These are phyloP conservation scores for Taxidea taxus DNA, from an alignment of 2,113 vertebrate genomes.

Conservation along the genomic window DNA sequence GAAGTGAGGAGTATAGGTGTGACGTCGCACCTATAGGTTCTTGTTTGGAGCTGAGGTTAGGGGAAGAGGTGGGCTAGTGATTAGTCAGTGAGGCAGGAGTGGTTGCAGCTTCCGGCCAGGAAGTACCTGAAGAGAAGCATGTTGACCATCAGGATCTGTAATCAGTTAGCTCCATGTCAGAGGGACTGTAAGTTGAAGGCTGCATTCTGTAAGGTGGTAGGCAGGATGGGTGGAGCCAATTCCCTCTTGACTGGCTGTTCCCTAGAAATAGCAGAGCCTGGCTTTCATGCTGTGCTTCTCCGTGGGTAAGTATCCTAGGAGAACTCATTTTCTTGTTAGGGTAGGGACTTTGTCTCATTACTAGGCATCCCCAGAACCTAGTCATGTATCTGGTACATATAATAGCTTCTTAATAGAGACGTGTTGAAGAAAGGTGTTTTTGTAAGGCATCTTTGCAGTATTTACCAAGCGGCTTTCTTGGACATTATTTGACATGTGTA, in stretches of 20 bases:
- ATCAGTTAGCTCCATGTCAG: neutral
- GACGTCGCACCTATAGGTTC: neutral
- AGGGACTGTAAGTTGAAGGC: neutral
- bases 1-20: neutral
- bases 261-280: neutral
- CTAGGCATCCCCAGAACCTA: neutral
- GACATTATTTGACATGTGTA: neutral
- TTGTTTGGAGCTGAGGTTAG: neutral
- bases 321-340: neutral
- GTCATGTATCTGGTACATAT: neutral
- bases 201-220: neutral
- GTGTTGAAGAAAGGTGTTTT: neutral
- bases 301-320: neutral
- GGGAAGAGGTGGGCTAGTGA: neutral
- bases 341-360: neutral
- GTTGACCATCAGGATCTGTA: neutral
- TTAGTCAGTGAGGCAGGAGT: neutral
- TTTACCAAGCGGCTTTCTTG: neutral
- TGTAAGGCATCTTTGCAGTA: neutral
- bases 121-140: neutral
- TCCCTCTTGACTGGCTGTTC: neutral
- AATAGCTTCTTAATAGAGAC: neutral
- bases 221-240: neutral
- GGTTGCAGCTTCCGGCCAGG: neutral
- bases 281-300: neutral